Conservation (phyloP, 2,113 vertebrate genomes). For the Varanus komodoensis region DNA sequence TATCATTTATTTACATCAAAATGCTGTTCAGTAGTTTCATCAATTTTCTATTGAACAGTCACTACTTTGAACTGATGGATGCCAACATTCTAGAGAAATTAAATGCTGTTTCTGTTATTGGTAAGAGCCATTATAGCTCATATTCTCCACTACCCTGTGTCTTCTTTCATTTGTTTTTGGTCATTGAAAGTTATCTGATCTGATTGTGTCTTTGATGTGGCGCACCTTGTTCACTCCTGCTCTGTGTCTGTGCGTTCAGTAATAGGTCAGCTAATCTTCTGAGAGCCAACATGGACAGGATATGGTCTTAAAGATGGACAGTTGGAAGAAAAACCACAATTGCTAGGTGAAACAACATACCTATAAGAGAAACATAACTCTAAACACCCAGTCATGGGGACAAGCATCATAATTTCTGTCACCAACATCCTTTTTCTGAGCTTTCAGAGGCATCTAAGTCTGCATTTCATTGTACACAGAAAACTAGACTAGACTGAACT, state of each 20-base stretch:
- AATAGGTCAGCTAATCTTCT: not conserved
- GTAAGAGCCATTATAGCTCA: not conserved
- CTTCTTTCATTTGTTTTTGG: constrained; percentile 1
- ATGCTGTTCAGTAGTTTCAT: constrained; percentile 1
- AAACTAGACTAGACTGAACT: not conserved
- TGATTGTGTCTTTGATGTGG: not conserved
- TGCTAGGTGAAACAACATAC: not conserved
- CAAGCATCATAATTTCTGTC: not conserved
- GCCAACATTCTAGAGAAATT: constrained; percentile 12
- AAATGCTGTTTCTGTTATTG: constrained; percentile 3
- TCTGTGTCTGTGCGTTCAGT: not conserved
- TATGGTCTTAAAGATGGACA: not conserved
- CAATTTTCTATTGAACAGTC: constrained; percentile 14
- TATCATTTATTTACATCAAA: constrained; percentile 18
- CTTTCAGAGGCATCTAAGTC: not conserved
- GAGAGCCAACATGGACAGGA: not conserved
- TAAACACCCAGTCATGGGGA: not conserved
- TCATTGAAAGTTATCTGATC: not conserved
- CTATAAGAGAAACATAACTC: not conserved
- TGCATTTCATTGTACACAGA: not conserved
- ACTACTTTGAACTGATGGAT: not conserved
- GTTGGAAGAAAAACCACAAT: not conserved
- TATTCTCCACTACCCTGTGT: not conserved
- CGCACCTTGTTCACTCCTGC: not conserved
- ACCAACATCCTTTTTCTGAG: not conserved